These are phyloP conservation scores for Allolobophora icterica DNA, from an alignment of 2,888 invertebrate genomes.

Conservation along the genomic window DNA sequence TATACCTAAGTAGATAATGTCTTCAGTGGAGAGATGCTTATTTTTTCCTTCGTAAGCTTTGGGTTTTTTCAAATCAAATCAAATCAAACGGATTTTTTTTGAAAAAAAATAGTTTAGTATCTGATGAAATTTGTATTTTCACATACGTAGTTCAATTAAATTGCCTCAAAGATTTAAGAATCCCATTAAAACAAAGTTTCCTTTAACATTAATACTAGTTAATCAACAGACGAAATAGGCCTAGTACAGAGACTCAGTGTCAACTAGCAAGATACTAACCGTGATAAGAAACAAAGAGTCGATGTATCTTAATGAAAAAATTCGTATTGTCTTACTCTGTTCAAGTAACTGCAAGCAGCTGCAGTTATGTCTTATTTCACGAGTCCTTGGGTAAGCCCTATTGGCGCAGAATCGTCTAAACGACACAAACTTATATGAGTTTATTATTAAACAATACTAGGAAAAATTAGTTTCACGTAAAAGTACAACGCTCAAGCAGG, in stretches of 20 bases:
- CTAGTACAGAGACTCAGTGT: not conserved
- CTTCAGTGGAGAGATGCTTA: too few relatives aligned
- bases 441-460: constrained; percentile 10
- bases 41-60: too few relatives aligned
- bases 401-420: not conserved
- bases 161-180: too few relatives aligned
- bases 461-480: not conserved
- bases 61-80: too few relatives aligned
- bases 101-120: too few relatives aligned
- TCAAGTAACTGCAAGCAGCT: not conserved
- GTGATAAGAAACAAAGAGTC: not conserved
- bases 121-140: too few relatives aligned
- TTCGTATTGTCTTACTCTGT: not conserved
- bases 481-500: not conserved
- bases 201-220: not conserved
- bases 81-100: too few relatives aligned
- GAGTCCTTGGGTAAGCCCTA: not conserved
- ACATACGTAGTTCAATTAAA: too few relatives aligned
- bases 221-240: not conserved
- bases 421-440: not conserved
- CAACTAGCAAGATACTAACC: not conserved
- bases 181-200: not conserved
- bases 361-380: not conserved
- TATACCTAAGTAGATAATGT: too few relatives aligned
- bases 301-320: not conserved